Evolutionary conservation across 2,888 invertebrate genomes (phyloP), one percentile per base, ranked within the genome.

Genomic region (Pyrrhosoma nymphula): DNA sequence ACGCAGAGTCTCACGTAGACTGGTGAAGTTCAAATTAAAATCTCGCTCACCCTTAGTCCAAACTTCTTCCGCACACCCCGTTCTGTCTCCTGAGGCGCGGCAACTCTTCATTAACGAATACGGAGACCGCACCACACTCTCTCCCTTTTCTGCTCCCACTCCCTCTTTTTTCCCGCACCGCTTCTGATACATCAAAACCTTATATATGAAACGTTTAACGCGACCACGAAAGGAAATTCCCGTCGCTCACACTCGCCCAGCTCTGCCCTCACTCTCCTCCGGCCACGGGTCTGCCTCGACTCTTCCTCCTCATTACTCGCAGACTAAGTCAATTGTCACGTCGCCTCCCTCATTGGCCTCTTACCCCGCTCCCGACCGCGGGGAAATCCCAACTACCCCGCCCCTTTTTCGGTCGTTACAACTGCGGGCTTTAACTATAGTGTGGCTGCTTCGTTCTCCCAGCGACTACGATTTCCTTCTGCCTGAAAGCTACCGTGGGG

Each of bases 281-380:
- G n/a, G 75, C 30, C 30, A 2, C 6, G 30, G 30, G n/a, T n/a
- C 30, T n/a, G 6, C 82, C 69, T 69, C n/a, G 16, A 12, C 16
- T 14, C 82, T 82, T 82, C 82, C 82, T 35, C 82, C 82, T 82
- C 82, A 18, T 82, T 82, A 82, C 82, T 82, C 82, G 30, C 30
- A 10, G 82, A 82, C 82, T 18, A 16, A 12, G 30, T 35, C 82
- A 82, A 82, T 82, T 82, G 82, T 82, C 82, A 82, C 35, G 35
- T 82, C 35, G 35, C 12, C 82, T 30, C 35, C 35, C 18, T 3
- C 69, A 0, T 35, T 82, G 82, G 10, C 82, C 82, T 82, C 82
- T 69, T 1, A n/a, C 82, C 30, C 16, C 35, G 14, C 26, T 12
- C 82, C 82, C 18, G 12, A 60, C 16, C 1, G 60, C 60, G 60